Base-by-base conservation (phyloP, 2,797 vertebrate genomes). In the Chloroceryle inda region DNA sequence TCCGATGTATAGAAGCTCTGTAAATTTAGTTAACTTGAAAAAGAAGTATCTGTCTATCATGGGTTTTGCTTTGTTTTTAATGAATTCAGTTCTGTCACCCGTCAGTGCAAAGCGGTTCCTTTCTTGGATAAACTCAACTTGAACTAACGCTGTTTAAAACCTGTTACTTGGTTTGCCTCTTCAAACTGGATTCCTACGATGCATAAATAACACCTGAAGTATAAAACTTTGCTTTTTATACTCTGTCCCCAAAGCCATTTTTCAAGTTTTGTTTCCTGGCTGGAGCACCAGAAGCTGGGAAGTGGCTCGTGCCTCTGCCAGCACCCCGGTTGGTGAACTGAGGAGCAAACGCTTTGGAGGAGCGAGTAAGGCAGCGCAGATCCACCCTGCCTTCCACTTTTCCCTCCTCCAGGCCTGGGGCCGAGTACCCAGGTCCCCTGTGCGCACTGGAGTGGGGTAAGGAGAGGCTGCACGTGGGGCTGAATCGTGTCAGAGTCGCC, bases 331-430 rank as follows among this genome's bases (percentile, higher is more conserved):
- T 5, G 42, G 79, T 55, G 49, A 44, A 2, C 61, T 5, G 45
- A 6, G 11, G 64, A 59, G 44, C 61, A 20, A 62, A 20, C 15
- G 2, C 6, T 3, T 2, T 49, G 38, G 31, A 94, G 19, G 38
- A 40, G 26, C 1, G 7, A n/a, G 53, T 1, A 4, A 20, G 22
- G 44, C 45, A 31, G 40, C 21, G 27, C 13, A 12, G 35, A 23
- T 15, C 21, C 42, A 8, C 5, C 3, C 0, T 0, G 19, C 9
- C 1, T 3, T 16, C 5, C 11, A 3, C 27, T 23, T 56, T 62
- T 33, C 19, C 45, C 26, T 49, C 40, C 27, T 29, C 2, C 0
- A 5, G 9, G 3, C 35, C 17, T 16, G 12, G 1, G 10, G 50
- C 42, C 11, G n/a, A 44, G 29, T 2, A 5, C 16, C 2, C 19